These are phyloP conservation scores for Erethizon dorsatum DNA, from an alignment of 2,797 vertebrate species.

Conservation along the genomic window DNA sequence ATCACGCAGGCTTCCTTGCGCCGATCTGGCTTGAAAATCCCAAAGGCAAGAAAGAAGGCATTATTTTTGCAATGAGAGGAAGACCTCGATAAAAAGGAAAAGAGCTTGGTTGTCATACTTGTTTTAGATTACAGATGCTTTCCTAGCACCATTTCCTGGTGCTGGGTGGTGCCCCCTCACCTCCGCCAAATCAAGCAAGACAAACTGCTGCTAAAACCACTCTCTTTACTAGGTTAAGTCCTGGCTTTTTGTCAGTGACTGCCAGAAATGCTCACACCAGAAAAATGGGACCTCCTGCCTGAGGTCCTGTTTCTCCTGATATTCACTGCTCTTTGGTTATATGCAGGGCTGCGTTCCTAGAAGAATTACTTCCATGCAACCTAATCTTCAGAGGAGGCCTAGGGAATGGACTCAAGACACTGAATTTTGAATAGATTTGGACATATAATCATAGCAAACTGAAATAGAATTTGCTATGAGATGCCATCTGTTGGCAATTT, in stretches of 20 bases:
- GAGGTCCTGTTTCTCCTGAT: background rate
- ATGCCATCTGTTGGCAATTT: slow-evolving; percentile 62
- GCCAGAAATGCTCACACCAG: background rate
- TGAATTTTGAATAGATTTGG: slow-evolving; percentile 2
- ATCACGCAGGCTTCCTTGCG: background rate
- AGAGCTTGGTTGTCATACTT: background rate
- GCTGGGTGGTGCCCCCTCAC: background rate
- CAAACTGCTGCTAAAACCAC: background rate
- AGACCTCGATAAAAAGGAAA: background rate
- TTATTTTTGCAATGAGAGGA: slow-evolving; percentile 35
- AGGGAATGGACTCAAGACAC: background rate
- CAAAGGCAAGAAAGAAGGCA: background rate
- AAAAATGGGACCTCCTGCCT: background rate
- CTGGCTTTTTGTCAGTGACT: background rate
- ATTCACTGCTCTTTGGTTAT: background rate
- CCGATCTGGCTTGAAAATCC: background rate
- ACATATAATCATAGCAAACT: slow-evolving; percentile 45
- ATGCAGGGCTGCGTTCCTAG: background rate
- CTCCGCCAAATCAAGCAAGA: background rate
- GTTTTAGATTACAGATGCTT: background rate
- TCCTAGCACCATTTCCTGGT: background rate
- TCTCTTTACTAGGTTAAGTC: background rate
- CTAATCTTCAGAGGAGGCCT: slow-evolving; percentile 1
- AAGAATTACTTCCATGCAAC: background rate
- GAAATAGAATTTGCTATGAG: slow-evolving; percentile 44